Conservation (phyloP, 2,113 vertebrate genomes). For the Lophotis ruficrista region DNA sequence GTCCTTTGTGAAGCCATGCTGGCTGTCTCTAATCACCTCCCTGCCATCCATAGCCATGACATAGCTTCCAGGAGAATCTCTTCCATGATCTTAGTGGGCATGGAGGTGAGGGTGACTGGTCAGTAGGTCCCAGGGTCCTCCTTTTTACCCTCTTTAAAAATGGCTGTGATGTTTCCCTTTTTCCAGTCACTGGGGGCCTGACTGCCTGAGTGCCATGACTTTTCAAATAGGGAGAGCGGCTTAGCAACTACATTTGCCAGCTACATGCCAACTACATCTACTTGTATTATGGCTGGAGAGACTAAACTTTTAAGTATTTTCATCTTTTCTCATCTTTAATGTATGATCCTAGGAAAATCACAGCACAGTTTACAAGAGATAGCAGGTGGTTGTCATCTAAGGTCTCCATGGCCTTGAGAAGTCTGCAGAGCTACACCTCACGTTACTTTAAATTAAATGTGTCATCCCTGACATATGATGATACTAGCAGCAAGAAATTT, state of each 20-base stretch:
- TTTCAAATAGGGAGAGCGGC: background rate
- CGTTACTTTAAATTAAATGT: background rate
- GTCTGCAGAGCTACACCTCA: background rate
- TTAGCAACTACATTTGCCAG: background rate
- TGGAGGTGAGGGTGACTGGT: background rate
- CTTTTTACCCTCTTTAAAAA: background rate
- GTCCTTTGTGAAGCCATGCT: background rate
- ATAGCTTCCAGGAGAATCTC: background rate
- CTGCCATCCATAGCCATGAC: background rate
- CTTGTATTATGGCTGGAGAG: background rate
- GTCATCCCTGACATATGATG: background rate
- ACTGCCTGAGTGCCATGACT: background rate
- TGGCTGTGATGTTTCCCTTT: background rate
- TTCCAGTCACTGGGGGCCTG: background rate
- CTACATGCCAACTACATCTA: background rate
- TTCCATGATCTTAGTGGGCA: background rate
- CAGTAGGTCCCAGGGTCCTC: background rate
- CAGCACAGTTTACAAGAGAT: background rate
- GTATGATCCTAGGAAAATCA: background rate
- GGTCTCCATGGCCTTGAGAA: background rate
- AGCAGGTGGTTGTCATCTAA: background rate
- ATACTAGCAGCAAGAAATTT: background rate
- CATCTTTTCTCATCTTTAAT: background rate
- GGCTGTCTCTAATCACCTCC: background rate
- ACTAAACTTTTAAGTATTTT: background rate